phyloP scores from a whole-genome alignment of 1,140 invertebrate genomes.

The Apocrypta bakeri region DNA sequence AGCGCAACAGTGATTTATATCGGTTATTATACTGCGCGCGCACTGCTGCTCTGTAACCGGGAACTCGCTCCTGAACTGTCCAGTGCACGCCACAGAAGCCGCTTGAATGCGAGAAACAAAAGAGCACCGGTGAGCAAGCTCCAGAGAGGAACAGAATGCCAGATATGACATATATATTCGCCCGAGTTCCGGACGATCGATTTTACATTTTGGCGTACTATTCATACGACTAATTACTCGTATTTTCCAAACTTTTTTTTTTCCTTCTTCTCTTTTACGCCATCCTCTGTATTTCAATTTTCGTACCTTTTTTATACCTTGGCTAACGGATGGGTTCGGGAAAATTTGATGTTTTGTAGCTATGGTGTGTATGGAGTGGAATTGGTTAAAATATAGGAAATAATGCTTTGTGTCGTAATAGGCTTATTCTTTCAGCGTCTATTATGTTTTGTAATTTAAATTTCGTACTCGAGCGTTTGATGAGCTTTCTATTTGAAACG shows the following conservation, averaged over 20 bases:
- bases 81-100: slow-evolving; percentile 19
- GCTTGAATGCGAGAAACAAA: slow-evolving; percentile 26
- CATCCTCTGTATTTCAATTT: background rate
- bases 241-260: background rate
- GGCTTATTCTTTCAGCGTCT: too few relatives aligned
- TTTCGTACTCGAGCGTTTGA: too few relatives aligned
- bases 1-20: slow-evolving; percentile 47
- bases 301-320: background rate
- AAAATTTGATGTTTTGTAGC: background rate
- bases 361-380: background rate
- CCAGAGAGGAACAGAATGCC: background rate
- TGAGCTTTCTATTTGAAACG: too few relatives aligned
- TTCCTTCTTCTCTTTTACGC: background rate
- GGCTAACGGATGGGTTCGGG: background rate
- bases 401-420: too few relatives aligned
- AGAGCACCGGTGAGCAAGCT: background rate
- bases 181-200: slow-evolving; percentile 20
- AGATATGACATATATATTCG: slow-evolving; percentile 12
- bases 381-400: too few relatives aligned
- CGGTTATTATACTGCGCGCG: slow-evolving; percentile 37
- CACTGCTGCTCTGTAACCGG: background rate
- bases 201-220: slow-evolving; percentile 17
- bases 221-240: slow-evolving; percentile 32
- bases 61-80: slow-evolving; percentile 19
- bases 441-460: too few relatives aligned